Percentiles rank a stretch among this genome's conserved stretches.
Evolutionary conservation across 2,113 vertebrate genomes (phyloP).

Genomic region (Rhipidura dahli): DNA sequence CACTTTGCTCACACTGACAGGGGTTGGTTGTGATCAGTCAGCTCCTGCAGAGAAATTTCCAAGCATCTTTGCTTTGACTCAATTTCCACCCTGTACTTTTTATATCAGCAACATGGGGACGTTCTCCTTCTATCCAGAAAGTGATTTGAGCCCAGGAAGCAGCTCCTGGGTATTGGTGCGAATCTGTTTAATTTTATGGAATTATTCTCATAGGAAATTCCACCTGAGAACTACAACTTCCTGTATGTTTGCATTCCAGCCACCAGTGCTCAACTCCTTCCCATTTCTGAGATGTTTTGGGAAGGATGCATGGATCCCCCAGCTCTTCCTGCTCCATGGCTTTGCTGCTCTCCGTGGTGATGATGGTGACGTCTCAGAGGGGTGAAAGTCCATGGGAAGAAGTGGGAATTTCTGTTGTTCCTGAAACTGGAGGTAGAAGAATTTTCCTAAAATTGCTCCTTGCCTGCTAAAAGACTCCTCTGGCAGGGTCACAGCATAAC

Average conservation of each 20-base stretch:
- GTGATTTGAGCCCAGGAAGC: neutral
- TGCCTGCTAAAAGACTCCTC: neutral
- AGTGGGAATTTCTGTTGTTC: neutral
- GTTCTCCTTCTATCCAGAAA: neutral
- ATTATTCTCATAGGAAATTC: neutral
- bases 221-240: neutral
- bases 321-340: neutral
- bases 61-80: neutral
- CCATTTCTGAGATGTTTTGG: neutral
- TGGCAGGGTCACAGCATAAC: neutral
- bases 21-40: neutral
- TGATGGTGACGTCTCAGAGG: neutral
- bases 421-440: neutral
- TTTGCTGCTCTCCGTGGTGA: neutral
- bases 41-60: neutral
- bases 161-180: neutral
- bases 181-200: neutral
- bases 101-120: neutral
- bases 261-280: accelerated
- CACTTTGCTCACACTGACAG: neutral
- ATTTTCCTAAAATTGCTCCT: neutral
- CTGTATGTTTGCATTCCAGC: neutral
- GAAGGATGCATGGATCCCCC: neutral
- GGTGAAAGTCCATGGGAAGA: neutral
- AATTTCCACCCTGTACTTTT: neutral